Evolutionary conservation across 1,140 invertebrate genomes (phyloP).

Genomic region (Arctopsyche grandis): DNA sequence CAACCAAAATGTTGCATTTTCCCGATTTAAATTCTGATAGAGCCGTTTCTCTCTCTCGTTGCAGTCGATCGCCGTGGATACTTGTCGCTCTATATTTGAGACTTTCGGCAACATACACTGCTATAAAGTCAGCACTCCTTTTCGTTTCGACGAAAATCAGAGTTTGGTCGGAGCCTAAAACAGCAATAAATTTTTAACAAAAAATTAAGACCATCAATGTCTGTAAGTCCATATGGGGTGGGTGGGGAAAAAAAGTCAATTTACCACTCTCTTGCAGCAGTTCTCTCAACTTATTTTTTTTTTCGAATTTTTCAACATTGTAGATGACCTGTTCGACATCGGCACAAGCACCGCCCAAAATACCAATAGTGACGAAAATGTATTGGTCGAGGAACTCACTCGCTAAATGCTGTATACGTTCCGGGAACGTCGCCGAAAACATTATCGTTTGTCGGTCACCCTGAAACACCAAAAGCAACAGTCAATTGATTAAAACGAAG

Average conservation of each 20-base stretch:
- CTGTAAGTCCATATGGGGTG: background rate
- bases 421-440: slow-evolving; percentile 94
- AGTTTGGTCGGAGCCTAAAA: slow-evolving; percentile 59
- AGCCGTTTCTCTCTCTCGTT: slow-evolving; percentile 89
- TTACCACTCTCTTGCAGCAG: slow-evolving; percentile 72
- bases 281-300: slow-evolving; percentile 77
- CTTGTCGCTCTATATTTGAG: slow-evolving; percentile 78
- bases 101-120: slow-evolving; percentile 75
- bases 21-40: slow-evolving; percentile 84
- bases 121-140: slow-evolving; percentile 89
- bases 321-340: slow-evolving; percentile 89
- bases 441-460: slow-evolving; percentile 83
- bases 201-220: slow-evolving; percentile 23
- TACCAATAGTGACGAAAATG: slow-evolving; percentile 86
- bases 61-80: slow-evolving; percentile 92
- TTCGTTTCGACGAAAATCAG: slow-evolving; percentile 94
- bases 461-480: slow-evolving; percentile 59
- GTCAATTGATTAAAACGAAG: too few species aligned
- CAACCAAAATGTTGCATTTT: slow-evolving; percentile 81
- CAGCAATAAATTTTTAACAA: too few species aligned
- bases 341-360: slow-evolving; percentile 88
- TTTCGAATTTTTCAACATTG: slow-evolving; percentile 79
- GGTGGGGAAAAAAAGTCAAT: slow-evolving; percentile 8
- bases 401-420: slow-evolving; percentile 83
- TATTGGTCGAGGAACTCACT: slow-evolving; percentile 81